Evolutionary conservation across 2,797 vertebrate species (phyloP).

Genomic region (Periophthalmus magnuspinnatus): DNA sequence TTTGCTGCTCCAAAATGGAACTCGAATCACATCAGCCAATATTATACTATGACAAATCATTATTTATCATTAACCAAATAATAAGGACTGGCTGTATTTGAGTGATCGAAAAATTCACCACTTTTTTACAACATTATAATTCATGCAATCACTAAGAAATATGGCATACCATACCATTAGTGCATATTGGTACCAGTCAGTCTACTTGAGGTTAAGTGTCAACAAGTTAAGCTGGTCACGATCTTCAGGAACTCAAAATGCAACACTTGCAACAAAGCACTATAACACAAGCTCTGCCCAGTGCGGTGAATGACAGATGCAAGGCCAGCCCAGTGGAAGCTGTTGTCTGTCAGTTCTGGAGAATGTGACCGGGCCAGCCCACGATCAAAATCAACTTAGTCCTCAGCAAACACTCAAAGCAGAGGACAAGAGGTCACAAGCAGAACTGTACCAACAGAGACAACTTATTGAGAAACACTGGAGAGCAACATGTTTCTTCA

Average conservation of each 20-base stretch:
- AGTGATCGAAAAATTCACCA: no score
- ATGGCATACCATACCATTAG: background rate
- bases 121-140: no score
- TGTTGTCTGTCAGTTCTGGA: slow-evolving; percentile 46
- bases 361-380: slow-evolving; percentile 63
- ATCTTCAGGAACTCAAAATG: slow-evolving; percentile 24
- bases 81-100: no score
- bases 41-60: no score
- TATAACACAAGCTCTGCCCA: slow-evolving; percentile 21
- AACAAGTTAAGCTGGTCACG: slow-evolving; percentile 2
- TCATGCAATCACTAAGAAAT: no score
- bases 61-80: no score
- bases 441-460: slow-evolving; percentile 3
- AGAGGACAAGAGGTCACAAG: slow-evolving; percentile 8
- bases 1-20: no score
- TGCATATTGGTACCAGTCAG: background rate
- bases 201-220: slow-evolving; percentile 11
- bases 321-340: slow-evolving; percentile 39
- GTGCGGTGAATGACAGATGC: slow-evolving; percentile 40
- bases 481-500: background rate
- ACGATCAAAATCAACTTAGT: slow-evolving; percentile 33
- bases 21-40: no score
- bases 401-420: slow-evolving; percentile 24
- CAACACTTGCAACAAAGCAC: slow-evolving; percentile 26
- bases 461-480: slow-evolving; percentile 11